Conservation (phyloP, 2,113 vertebrate species). For the Urocolius indicus region DNA sequence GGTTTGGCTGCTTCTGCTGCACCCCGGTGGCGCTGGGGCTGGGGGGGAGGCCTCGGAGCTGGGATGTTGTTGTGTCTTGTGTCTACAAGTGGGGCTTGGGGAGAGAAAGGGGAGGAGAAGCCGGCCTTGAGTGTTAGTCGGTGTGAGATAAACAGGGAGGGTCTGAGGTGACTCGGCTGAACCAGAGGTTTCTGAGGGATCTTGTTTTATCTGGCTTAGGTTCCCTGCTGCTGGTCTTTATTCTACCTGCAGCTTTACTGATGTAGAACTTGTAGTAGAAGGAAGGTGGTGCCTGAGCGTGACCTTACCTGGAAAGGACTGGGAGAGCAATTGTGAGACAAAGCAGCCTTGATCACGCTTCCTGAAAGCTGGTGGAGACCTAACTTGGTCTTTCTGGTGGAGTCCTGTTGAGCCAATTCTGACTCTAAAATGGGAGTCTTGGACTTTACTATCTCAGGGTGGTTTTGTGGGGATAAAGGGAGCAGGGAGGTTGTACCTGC, state of each 20-base stretch:
- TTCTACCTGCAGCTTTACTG: not conserved
- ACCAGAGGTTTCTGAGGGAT: not conserved
- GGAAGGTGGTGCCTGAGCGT: not conserved
- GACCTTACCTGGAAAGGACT: slow-evolving; percentile 17
- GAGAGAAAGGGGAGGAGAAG: not conserved
- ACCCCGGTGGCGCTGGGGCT: not conserved
- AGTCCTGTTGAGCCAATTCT: not conserved
- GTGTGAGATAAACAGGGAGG: not conserved
- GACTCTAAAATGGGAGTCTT: not conserved
- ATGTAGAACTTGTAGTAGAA: not conserved
- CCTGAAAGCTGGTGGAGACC: not conserved
- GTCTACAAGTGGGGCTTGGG: not conserved
- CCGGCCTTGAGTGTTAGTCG: not conserved
- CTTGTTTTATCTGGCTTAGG: not conserved
- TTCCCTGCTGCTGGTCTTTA: not conserved
- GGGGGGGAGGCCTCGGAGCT: not conserved
- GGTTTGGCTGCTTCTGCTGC: not conserved
- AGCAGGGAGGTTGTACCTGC: not conserved
- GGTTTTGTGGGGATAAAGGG: not conserved
- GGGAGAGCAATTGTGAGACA: not conserved
- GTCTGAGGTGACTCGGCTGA: not conserved
- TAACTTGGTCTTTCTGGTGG: not conserved
- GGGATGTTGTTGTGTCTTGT: not conserved
- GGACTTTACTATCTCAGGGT: not conserved
- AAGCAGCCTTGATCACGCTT: not conserved